These are phyloP conservation scores for Cerastoderma edule DNA, from an alignment of 2,888 invertebrate genomes.

Conservation along the genomic window DNA sequence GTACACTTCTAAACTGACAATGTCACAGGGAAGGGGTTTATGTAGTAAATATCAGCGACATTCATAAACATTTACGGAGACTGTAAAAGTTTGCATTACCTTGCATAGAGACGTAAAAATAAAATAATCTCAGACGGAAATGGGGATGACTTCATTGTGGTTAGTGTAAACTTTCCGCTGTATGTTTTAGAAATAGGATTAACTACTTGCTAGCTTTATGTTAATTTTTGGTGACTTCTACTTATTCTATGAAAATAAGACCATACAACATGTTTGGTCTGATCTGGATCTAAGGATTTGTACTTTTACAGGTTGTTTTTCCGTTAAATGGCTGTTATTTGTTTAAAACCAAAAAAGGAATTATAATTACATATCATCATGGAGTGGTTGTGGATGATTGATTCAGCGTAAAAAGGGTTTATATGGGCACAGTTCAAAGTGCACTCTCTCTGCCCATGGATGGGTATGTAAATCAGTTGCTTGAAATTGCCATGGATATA, in stretches of 20 bases:
- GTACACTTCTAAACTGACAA: neutral
- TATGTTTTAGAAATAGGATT: conserved; percentile 2
- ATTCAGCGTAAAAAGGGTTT: neutral
- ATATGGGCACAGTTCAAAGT: conserved; percentile 2
- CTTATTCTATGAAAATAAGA: too few species aligned
- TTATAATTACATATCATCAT: too few species aligned
- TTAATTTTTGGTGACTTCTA: too few species aligned
- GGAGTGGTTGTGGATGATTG: conserved; percentile 3
- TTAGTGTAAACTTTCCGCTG: conserved; percentile 16
- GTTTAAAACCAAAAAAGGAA: too few species aligned
- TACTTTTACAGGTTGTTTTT: too few species aligned
- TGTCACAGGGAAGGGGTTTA: too few species aligned
- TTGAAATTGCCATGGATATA: conserved; percentile 15
- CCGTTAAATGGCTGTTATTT: too few species aligned
- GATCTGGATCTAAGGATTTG: too few species aligned
- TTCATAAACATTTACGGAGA: conserved; percentile 16
- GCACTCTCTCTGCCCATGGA: conserved; percentile 3
- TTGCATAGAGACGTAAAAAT: neutral
- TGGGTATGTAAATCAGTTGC: neutral
- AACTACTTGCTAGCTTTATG: too few species aligned
- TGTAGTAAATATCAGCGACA: too few species aligned
- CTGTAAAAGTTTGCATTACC: conserved; percentile 3
- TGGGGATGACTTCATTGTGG: conserved; percentile 25
- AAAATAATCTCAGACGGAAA: conserved; percentile 4
- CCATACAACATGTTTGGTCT: too few species aligned